A percentile compares a stretch with the other conserved stretches of the same genome.
Conservation (phyloP, 2,113 vertebrate genomes). For the Hyperopisus bebe region DNA sequence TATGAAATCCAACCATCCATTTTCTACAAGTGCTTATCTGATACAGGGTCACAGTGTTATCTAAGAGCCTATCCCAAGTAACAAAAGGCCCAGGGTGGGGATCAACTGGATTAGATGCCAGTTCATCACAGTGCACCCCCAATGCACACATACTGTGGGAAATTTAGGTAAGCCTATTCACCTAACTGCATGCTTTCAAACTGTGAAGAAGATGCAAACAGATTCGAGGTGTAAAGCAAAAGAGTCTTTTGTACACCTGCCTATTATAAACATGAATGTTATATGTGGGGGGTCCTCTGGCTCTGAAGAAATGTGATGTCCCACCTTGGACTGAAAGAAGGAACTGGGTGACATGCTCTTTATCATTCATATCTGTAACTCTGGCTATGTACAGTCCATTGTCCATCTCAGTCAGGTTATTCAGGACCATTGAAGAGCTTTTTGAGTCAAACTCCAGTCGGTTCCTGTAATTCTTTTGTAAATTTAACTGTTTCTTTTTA, state of each 20-base stretch:
- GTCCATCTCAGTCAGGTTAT: slow-evolving; percentile 22
- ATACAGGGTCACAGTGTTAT: background rate
- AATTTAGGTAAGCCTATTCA: background rate
- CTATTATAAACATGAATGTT: background rate
- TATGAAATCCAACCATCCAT: background rate
- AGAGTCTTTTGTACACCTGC: background rate
- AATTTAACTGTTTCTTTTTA: rapidly evolving
- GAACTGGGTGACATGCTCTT: background rate
- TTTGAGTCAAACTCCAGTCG: background rate
- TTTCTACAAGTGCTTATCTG: background rate
- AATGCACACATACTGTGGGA: background rate
- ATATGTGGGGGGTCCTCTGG: background rate
- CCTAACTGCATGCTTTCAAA: background rate
- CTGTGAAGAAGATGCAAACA: background rate
- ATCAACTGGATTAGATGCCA: background rate
- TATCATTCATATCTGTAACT: background rate
- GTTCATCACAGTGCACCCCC: too few species aligned
- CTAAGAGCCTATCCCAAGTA: background rate
- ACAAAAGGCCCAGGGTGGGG: too few species aligned
- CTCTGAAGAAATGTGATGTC: background rate
- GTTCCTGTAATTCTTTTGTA: background rate
- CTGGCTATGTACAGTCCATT: slow-evolving; percentile 23
- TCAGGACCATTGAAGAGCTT: slow-evolving; percentile 16
- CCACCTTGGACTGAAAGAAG: slow-evolving; percentile 26
- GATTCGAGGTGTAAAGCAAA: too few species aligned